Evolutionary conservation across 2,797 vertebrate genomes (phyloP).

Genomic region (Microctenopoma stevenorrisi): DNA sequence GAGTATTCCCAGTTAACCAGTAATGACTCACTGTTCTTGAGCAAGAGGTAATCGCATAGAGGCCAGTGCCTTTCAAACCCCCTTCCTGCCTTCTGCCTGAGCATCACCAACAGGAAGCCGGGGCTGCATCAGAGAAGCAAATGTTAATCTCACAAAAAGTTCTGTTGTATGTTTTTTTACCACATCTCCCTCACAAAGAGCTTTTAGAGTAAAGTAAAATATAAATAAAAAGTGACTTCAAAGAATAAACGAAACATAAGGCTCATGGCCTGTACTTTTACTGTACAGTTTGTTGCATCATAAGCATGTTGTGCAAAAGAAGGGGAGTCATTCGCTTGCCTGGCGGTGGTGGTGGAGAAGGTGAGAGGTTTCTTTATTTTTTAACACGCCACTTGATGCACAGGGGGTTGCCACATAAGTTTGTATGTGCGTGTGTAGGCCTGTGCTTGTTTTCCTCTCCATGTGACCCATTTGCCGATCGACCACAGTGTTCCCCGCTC

Average conservation of each 20-base stretch:
- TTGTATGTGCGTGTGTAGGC: slow-evolving; percentile 5
- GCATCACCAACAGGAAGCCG: slow-evolving; percentile 35
- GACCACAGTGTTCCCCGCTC: slow-evolving; percentile 82
- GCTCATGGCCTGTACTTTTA: slow-evolving; percentile 41
- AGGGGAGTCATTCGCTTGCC: slow-evolving; percentile 31
- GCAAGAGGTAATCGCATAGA: slow-evolving; percentile 19
- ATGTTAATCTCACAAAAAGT: slow-evolving; percentile 46
- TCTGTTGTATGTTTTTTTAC: slow-evolving; percentile 42
- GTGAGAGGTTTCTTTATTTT: slow-evolving; percentile 72
- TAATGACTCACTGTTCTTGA: slow-evolving; percentile 54
- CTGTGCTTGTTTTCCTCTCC: slow-evolving; percentile 71
- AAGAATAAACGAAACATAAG: slow-evolving; percentile 15
- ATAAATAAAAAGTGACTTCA: slow-evolving; percentile 56
- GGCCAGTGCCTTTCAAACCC: slow-evolving; percentile 22
- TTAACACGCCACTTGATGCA: slow-evolving; percentile 56
- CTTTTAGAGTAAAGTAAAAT: neutral
- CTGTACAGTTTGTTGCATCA: slow-evolving; percentile 58
- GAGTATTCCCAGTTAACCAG: slow-evolving; percentile 35
- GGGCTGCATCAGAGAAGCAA: slow-evolving; percentile 29
- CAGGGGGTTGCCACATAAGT: slow-evolving; percentile 54
- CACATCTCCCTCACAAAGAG: slow-evolving; percentile 49
- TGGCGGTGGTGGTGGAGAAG: slow-evolving; percentile 62
- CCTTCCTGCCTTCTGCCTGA: slow-evolving; percentile 34
- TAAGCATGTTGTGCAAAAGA: slow-evolving; percentile 60
- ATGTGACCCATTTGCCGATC: slow-evolving; percentile 86